These are phyloP conservation scores for Pediacus dermestoides DNA, from an alignment of 2,888 invertebrate species.

Conservation along the genomic window DNA sequence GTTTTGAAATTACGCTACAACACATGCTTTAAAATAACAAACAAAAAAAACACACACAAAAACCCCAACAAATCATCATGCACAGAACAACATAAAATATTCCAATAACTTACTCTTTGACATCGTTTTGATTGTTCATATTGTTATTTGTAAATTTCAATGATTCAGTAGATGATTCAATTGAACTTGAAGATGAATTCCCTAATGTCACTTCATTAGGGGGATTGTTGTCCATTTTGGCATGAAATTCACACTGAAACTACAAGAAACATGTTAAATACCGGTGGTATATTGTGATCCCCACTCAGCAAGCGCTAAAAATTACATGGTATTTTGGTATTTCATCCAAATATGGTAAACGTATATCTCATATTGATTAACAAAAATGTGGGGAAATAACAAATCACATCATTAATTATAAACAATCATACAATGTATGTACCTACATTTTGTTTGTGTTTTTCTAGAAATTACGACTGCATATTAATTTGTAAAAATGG, in stretches of 20 bases:
- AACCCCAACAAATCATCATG: conserved; percentile 5
- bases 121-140: too few species aligned
- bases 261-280: too few species aligned
- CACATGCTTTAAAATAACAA: neutral
- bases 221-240: too few species aligned
- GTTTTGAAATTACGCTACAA: conserved; percentile 7
- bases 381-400: conserved; percentile 11
- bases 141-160: too few species aligned
- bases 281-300: too few species aligned
- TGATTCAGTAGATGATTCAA: conserved; percentile 1
- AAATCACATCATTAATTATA: conserved; percentile 7
- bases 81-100: neutral
- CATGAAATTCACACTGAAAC: too few species aligned
- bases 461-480: conserved; percentile 1
- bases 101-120: neutral
- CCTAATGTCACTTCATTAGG: too few species aligned
- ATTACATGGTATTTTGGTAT: too few species aligned
- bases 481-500: conserved; percentile 7
- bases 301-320: too few species aligned
- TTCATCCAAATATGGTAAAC: too few species aligned
- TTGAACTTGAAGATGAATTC: too few species aligned
- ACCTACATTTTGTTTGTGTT: conserved; percentile 29
- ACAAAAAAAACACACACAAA: conserved; percentile 4
- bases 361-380: too few species aligned
- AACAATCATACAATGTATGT: conserved; percentile 8